These are phyloP conservation scores for Hofmannophila pseudospretella DNA, from an alignment of 2,888 invertebrate species.

Conservation along the genomic window DNA sequence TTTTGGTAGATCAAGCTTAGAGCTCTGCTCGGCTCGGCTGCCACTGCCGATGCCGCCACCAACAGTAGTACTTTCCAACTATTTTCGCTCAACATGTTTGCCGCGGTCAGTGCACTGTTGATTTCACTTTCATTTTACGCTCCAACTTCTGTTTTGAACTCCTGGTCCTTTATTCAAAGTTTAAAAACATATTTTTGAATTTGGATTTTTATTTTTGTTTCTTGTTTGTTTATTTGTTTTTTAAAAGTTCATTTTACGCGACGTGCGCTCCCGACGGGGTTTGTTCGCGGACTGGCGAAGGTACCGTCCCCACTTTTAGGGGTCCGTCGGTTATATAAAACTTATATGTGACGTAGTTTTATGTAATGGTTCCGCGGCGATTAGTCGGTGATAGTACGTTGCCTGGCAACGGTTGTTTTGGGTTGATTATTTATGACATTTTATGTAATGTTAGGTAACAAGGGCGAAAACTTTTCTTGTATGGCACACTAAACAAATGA, in stretches of 20 bases:
- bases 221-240: slow-evolving; percentile 11
- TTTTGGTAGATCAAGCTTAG: slow-evolving; percentile 55
- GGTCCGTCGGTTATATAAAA: slow-evolving; percentile 32
- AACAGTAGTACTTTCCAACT: slow-evolving; percentile 71
- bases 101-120: slow-evolving; percentile 59
- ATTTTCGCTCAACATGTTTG: slow-evolving; percentile 68
- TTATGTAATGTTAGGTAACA: slow-evolving; percentile 1
- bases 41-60: slow-evolving; percentile 48
- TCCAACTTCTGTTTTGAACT: slow-evolving; percentile 3
- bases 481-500: no score
- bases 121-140: slow-evolving; percentile 69
- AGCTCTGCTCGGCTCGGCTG: slow-evolving; percentile 63
- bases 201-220: slow-evolving; percentile 1
- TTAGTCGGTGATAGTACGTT: slow-evolving; percentile 22
- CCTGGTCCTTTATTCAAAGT: not conserved
- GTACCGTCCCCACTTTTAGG: slow-evolving; percentile 22
- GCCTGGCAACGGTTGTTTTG: slow-evolving; percentile 36
- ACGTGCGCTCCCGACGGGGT: slow-evolving; percentile 27
- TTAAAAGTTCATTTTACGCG: slow-evolving; percentile 8
- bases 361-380: slow-evolving; percentile 25
- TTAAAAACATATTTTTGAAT: not conserved
- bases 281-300: slow-evolving; percentile 28
- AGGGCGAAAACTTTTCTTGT: no score
- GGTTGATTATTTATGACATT: not conserved
- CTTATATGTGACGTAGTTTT: slow-evolving; percentile 26